Conservation (phyloP, 2,113 vertebrate species). For the Pyrgilauda ruficollis region DNA sequence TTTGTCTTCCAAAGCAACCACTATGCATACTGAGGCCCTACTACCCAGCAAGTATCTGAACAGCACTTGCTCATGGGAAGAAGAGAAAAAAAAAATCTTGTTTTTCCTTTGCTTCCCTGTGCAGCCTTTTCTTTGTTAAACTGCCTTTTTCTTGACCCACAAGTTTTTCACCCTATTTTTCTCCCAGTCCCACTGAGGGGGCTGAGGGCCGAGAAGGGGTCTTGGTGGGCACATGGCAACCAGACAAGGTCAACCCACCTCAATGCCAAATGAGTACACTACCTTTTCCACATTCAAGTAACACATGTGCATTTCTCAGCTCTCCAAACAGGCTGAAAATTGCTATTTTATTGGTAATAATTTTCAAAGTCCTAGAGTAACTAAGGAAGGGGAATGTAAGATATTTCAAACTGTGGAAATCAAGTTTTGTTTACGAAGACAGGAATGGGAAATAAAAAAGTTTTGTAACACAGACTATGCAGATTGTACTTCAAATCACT, state of each 20-base stretch:
- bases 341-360: neutral
- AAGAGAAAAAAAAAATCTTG: neutral
- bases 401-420: neutral
- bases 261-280: neutral
- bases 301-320: neutral
- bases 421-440: neutral
- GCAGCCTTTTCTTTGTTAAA: neutral
- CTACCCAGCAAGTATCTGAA: neutral
- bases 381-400: conserved; percentile 5
- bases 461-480: neutral
- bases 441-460: neutral
- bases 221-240: neutral
- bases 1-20: neutral
- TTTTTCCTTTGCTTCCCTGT: neutral
- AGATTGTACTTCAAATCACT: conserved; percentile 11
- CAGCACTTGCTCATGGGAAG: neutral
- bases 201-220: neutral
- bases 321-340: neutral
- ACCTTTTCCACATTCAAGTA: neutral
- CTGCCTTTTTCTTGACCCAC: neutral
- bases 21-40: neutral
- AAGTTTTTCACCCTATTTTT: neutral
- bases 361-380: neutral
- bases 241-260: neutral
- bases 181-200: neutral